Base-by-base conservation (phyloP, 2,888 invertebrate genomes). In the Drosophila kokeensis region DNA sequence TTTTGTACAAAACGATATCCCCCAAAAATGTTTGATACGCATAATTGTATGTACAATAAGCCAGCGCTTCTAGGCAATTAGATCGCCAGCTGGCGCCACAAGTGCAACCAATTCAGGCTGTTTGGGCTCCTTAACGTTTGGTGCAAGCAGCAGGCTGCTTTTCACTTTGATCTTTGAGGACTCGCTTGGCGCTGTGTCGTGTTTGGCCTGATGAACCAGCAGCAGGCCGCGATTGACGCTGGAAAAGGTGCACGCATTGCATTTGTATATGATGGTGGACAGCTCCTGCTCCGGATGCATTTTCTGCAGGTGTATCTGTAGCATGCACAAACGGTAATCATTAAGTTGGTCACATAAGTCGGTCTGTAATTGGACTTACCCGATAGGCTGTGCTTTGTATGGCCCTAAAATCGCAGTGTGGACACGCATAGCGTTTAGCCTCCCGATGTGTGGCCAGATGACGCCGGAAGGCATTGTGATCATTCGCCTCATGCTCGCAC, bases 361-460 rank as follows among this genome's bases (percentile, higher is more conserved):
- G n/a, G 36, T 32, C 10, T 13, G 2, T 21, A 21, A 21, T 15
- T 8, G 21, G 54, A 63, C 79, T 63, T 68, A 93, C 94, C 92
- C 97, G 96, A 92, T 96, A 96, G 1, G 96, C 95, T 8, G 96
- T 96, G 64, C 97, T 96, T 92, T 97, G 97, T 79, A 98, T 97
- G 82, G 96, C 95, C 15, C 95, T 95, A 92, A 97, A 97, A 0
- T 95, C 94, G 89, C 98, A 98, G 89, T 95, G 95, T 53, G 95
- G 95, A 90, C 98, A 98, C 80, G 95, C 95, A 93, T 98, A 98
- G 0, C 95, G 95, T 83, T 95, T 95, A 57, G 95, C 94, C 21
- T 96, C 96, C 8, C 96, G 95, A 92, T 98, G 97, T 15, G 95
- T 94, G 84, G 89, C 92, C 84, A 96, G 96, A 92, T 98, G 98